These are phyloP conservation scores for Geopemphigus sp. DNA, from an alignment of 1,140 invertebrate species.

Conservation along the genomic window DNA sequence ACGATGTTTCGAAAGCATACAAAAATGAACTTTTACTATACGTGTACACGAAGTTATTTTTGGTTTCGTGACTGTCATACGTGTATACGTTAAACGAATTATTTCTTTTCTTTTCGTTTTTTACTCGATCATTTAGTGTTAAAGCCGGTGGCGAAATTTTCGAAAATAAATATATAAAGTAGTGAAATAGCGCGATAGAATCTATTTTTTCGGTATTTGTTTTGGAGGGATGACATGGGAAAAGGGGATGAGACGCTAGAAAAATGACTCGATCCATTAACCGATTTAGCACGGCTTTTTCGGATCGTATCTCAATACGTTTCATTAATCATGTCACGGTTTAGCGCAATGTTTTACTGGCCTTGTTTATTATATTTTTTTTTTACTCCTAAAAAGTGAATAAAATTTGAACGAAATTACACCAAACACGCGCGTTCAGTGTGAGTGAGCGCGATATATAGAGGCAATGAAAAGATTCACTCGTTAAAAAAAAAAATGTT, in stretches of 20 bases:
- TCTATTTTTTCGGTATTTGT: not conserved
- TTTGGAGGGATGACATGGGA: too few relatives aligned
- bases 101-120: too few relatives aligned
- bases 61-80: too few relatives aligned
- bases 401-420: slow-evolving; percentile 10
- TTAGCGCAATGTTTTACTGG: slow-evolving; percentile 12
- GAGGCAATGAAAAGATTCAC: too few relatives aligned
- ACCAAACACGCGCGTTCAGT: not conserved
- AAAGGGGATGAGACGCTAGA: slow-evolving; percentile 1
- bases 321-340: slow-evolving; percentile 44
- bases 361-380: slow-evolving; percentile 27
- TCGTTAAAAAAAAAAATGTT: too few relatives aligned
- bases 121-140: too few relatives aligned
- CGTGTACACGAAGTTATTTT: too few relatives aligned
- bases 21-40: too few relatives aligned
- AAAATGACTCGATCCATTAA: slow-evolving; percentile 47
- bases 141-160: not conserved
- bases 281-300: slow-evolving; percentile 38
- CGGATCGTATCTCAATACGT: slow-evolving; percentile 40
- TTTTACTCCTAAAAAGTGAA: not conserved
- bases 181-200: not conserved
- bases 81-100: too few relatives aligned
- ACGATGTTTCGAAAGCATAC: too few relatives aligned
- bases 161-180: not conserved
- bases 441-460: not conserved